Conservation (phyloP, 2,797 vertebrate genomes). For the Gallinago stenura region DNA sequence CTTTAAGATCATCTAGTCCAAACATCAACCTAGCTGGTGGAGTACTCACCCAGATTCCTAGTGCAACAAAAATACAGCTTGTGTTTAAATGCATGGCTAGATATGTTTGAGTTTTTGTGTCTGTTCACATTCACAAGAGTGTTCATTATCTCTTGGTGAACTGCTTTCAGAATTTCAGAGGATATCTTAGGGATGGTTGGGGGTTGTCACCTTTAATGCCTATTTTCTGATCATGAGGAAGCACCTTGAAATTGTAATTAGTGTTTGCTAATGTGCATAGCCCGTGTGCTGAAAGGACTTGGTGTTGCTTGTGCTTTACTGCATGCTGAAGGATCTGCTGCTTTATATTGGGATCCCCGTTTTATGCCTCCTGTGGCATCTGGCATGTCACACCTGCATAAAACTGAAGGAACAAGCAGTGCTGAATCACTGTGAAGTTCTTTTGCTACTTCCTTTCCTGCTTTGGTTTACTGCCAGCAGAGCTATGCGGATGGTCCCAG, state of each 20-base stretch:
- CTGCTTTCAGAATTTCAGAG: background rate
- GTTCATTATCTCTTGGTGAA: background rate
- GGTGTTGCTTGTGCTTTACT: conserved; percentile 55
- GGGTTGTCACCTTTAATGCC: background rate
- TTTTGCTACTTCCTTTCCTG: background rate
- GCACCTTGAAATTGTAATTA: background rate
- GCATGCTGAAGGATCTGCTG: background rate
- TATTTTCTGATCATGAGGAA: background rate
- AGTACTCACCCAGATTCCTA: background rate
- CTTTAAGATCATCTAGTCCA: too few species aligned
- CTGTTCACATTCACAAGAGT: background rate
- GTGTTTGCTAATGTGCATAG: background rate
- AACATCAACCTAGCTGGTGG: background rate
- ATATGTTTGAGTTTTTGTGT: background rate
- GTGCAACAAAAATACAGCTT: background rate
- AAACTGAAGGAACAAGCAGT: conserved; percentile 6
- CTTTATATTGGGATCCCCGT: background rate
- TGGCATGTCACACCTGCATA: background rate
- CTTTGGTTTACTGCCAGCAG: background rate
- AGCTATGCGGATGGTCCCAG: background rate
- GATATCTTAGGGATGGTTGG: background rate
- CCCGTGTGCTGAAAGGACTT: background rate
- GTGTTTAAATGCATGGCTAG: background rate
- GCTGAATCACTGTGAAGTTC: conserved; percentile 12
- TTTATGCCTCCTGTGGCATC: conserved; percentile 9